These are phyloP conservation scores for Lethenteron reissneri DNA, from an alignment of 2,113 vertebrate genomes.

Conservation along the genomic window DNA sequence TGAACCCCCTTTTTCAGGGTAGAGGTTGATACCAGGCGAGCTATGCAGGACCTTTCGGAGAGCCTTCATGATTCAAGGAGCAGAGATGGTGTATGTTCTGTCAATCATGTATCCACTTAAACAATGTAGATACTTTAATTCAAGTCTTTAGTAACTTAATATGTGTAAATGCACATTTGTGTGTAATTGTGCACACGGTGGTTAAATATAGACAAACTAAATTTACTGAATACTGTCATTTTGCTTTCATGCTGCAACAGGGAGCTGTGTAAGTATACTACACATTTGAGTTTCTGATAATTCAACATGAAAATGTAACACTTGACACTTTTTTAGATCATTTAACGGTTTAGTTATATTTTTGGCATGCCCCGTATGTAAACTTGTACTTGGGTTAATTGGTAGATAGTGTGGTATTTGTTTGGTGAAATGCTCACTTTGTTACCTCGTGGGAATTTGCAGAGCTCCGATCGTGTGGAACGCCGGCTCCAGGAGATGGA, in stretches of 20 bases:
- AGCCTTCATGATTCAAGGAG: constrained; percentile 32
- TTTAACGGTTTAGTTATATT: no score
- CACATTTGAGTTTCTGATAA: no score
- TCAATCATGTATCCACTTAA: neutral
- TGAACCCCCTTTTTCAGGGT: constrained; percentile 25
- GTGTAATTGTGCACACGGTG: no score
- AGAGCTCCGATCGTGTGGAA: constrained; percentile 56
- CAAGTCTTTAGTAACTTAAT: constrained; percentile 11
- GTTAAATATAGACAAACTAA: neutral
- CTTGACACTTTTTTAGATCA: no score
- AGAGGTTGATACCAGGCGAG: constrained; percentile 49
- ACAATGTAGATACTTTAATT: constrained; percentile 12
- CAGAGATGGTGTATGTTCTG: constrained; percentile 41
- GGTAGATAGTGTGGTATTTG: constrained; percentile 7
- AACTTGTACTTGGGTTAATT: no score
- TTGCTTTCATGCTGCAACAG: constrained; percentile 9
- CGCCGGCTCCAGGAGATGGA: constrained; percentile 56
- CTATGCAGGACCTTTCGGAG: constrained; percentile 39
- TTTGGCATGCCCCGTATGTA: no score
- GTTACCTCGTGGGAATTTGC: constrained; percentile 10
- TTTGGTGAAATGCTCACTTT: constrained; percentile 7
- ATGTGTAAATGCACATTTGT: constrained; percentile 8
- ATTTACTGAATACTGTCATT: constrained; percentile 7
- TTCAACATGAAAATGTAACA: no score
- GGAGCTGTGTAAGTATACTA: no score